Evolutionary conservation across 2,888 invertebrate genomes (phyloP).

Genomic region (Sinopyrophorus schimmeli): DNA sequence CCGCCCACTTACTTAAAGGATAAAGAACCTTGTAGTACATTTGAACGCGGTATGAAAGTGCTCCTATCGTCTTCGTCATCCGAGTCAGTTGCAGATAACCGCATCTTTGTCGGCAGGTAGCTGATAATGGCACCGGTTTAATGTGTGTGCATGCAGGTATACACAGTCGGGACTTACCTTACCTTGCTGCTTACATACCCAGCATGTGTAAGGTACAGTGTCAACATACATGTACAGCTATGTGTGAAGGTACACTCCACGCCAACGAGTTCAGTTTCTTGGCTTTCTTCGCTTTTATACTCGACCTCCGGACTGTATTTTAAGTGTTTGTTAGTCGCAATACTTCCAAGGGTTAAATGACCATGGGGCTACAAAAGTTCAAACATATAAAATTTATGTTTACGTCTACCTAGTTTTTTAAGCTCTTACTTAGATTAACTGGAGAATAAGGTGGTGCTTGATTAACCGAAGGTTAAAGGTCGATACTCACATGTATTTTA

Average conservation of each 20-base stretch:
- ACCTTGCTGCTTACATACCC: constrained; percentile 48
- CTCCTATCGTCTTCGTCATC: constrained; percentile 27
- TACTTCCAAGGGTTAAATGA: constrained; percentile 16
- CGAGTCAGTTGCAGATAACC: constrained; percentile 24
- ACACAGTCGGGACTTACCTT: constrained; percentile 50
- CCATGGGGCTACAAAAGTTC: constrained; percentile 19
- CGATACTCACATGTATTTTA: too few species aligned
- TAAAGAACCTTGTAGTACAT: constrained; percentile 32
- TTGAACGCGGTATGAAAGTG: constrained; percentile 29
- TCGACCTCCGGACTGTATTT: neutral
- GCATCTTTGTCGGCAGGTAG: constrained; percentile 51
- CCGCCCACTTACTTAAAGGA: constrained; percentile 31
- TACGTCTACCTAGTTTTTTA: too few species aligned
- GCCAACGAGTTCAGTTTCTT: constrained; percentile 6
- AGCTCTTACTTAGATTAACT: too few species aligned
- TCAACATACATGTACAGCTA: constrained; percentile 54
- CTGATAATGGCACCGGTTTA: constrained; percentile 55
- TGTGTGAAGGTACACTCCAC: constrained; percentile 51
- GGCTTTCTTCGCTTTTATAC: too few species aligned
- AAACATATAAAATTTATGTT: too few species aligned
- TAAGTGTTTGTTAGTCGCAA: constrained; percentile 9
- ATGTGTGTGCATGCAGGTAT: constrained; percentile 42
- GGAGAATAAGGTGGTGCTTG: too few species aligned
- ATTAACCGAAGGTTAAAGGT: too few species aligned
- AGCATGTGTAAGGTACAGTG: constrained; percentile 40